These are phyloP conservation scores for Acrobasis consociella DNA, from an alignment of 2,888 invertebrate species.

Conservation along the genomic window DNA sequence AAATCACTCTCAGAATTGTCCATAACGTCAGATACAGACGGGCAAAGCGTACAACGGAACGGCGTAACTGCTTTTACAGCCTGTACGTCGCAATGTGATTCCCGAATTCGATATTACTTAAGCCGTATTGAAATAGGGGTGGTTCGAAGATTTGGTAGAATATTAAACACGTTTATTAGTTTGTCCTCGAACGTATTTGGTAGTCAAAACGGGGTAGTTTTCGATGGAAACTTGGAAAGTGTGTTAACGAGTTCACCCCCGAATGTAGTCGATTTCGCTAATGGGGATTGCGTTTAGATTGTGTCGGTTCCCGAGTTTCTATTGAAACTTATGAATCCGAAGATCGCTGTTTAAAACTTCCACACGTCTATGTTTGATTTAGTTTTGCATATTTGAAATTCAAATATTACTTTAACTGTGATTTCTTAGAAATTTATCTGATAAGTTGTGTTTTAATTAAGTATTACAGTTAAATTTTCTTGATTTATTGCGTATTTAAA, in stretches of 20 bases:
- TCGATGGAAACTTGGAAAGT: slow-evolving; percentile 74
- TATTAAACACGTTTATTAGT: slow-evolving; percentile 83
- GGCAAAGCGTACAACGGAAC: slow-evolving; percentile 39
- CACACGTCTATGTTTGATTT: slow-evolving; percentile 11
- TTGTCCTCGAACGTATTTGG: slow-evolving; percentile 76
- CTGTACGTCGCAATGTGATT: slow-evolving; percentile 47
- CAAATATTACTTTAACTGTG: slow-evolving; percentile 17
- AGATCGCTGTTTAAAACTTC: slow-evolving; percentile 18
- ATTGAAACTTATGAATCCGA: slow-evolving; percentile 28
- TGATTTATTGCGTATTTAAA: background rate
- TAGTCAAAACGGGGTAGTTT: slow-evolving; percentile 76
- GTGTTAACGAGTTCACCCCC: slow-evolving; percentile 72
- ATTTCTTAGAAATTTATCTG: background rate
- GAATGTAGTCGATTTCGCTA: slow-evolving; percentile 65
- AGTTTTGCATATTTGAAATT: slow-evolving; percentile 13
- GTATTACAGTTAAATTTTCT: background rate
- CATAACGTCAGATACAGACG: slow-evolving; percentile 65
- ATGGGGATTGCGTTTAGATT: slow-evolving; percentile 69
- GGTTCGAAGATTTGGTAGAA: slow-evolving; percentile 70
- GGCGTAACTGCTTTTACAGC: slow-evolving; percentile 50
- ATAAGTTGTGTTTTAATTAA: background rate
- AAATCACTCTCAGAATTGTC: slow-evolving; percentile 78
- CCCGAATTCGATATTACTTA: slow-evolving; percentile 66
- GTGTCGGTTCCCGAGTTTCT: slow-evolving; percentile 48
- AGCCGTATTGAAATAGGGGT: slow-evolving; percentile 73